These are phyloP conservation scores for Diabrotica virgifera DNA, from an alignment of 1,140 invertebrate genomes.

Conservation along the genomic window DNA sequence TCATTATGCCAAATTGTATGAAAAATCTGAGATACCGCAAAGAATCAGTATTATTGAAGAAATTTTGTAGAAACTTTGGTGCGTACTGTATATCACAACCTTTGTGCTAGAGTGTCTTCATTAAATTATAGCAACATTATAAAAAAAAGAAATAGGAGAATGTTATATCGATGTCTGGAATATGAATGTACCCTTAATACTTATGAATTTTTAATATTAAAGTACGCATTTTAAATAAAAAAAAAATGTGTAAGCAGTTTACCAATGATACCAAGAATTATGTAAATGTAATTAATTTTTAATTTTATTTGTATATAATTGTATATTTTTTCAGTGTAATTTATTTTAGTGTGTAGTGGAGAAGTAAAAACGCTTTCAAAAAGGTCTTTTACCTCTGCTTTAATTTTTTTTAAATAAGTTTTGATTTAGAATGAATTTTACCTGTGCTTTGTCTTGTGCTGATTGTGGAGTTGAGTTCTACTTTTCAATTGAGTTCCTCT, in stretches of 20 bases:
- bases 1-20: too few species aligned
- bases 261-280: conserved; percentile 15
- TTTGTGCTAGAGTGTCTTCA: background rate
- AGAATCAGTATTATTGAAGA: too few species aligned
- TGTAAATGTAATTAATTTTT: background rate
- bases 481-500: too few species aligned
- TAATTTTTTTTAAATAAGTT: too few species aligned
- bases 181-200: background rate
- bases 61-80: too few species aligned
- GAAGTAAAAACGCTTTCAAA: background rate
- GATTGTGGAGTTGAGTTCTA: too few species aligned
- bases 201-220: too few species aligned
- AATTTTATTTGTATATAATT: conserved; percentile 7
- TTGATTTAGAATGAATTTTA: too few species aligned
- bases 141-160: background rate
- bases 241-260: conserved; percentile 6
- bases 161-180: background rate
- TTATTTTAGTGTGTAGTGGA: background rate
- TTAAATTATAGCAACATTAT: background rate
- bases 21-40: too few species aligned
- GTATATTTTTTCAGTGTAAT: background rate
- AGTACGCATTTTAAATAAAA: background rate
- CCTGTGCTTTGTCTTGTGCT: too few species aligned
- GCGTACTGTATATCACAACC: too few species aligned
- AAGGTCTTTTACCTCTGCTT: too few species aligned